phyloP scores from a whole-genome alignment of 2,888 invertebrate species.

The Campoplex capitator region DNA sequence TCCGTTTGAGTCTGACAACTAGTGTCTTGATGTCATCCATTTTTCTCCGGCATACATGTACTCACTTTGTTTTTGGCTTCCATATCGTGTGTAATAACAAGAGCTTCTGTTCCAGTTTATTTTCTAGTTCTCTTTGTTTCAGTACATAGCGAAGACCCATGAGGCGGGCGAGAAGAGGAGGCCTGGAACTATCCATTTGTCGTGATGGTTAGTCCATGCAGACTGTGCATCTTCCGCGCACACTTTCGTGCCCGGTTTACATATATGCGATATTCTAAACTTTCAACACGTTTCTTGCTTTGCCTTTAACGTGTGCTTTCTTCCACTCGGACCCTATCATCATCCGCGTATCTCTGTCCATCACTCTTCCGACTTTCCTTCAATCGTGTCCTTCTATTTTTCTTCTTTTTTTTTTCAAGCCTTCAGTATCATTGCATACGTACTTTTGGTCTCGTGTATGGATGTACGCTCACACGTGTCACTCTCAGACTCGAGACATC shows the following conservation, averaged over 20 bases:
- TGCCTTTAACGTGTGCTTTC: conserved; percentile 3
- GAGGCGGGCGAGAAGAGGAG: neutral
- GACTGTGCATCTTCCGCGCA: conserved; percentile 1
- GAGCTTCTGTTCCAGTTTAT: conserved; percentile 30
- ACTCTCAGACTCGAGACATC: conserved; percentile 65
- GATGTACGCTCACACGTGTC: conserved; percentile 38
- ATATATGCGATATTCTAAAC: conserved; percentile 45
- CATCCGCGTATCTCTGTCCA: conserved; percentile 49
- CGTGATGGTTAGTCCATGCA: conserved; percentile 51
- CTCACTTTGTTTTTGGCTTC: conserved; percentile 36
- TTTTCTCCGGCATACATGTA: conserved; percentile 1
- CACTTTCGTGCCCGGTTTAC: conserved; percentile 6
- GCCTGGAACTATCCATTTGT: conserved; percentile 36
- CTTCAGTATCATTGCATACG: conserved; percentile 41
- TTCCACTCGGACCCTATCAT: conserved; percentile 64
- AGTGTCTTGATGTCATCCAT: conserved; percentile 5
- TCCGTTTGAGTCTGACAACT: conserved; percentile 1
- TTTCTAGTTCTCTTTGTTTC: conserved; percentile 53
- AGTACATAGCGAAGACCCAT: neutral
- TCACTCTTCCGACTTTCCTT: conserved; percentile 68
- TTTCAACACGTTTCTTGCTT: conserved; percentile 21
- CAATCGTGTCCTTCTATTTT: conserved; percentile 63
- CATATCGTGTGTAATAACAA: conserved; percentile 9
- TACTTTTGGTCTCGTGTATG: conserved; percentile 15
- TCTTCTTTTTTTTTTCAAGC: conserved; percentile 55